phyloP scores from a whole-genome alignment of 2,888 invertebrate species.

The Tuta absoluta region DNA sequence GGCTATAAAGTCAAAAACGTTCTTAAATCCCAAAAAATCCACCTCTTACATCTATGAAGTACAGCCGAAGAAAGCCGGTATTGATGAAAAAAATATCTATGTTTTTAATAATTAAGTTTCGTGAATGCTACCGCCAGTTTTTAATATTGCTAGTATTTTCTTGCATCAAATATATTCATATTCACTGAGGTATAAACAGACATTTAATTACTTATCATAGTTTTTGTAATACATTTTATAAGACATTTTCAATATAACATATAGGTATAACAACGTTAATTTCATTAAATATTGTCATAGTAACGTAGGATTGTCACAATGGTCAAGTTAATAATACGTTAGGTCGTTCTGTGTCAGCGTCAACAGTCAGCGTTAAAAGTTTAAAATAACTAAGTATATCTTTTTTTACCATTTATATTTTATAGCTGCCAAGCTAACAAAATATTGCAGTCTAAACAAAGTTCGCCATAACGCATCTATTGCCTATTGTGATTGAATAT shows the following conservation, averaged over 20 bases:
- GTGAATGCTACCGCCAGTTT: not conserved
- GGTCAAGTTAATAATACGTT: not conserved
- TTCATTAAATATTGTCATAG: slow-evolving; percentile 33
- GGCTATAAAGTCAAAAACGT: not conserved
- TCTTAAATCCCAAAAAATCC: not conserved
- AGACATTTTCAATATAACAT: slow-evolving; percentile 26
- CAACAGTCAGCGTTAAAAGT: too few species aligned
- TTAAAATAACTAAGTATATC: too few species aligned
- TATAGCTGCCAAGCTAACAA: too few species aligned
- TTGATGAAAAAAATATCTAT: not conserved
- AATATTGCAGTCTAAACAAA: too few species aligned
- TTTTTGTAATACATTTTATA: slow-evolving; percentile 30
- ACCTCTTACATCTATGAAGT: not conserved
- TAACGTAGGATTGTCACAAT: slow-evolving; percentile 27
- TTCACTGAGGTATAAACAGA: slow-evolving; percentile 31
- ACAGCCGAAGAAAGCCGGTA: too few species aligned
- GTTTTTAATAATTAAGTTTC: not conserved
- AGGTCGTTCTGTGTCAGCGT: not conserved
- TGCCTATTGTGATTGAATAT: too few species aligned
- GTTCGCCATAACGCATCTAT: too few species aligned
- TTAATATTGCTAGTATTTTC: not conserved
- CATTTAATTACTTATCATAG: slow-evolving; percentile 16
- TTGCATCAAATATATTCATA: slow-evolving; percentile 13
- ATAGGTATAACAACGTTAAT: slow-evolving; percentile 29
- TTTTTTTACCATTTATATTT: too few species aligned